Conservation (phyloP, 2,797 vertebrate genomes). For the Ctenopoma kingsleyae region DNA sequence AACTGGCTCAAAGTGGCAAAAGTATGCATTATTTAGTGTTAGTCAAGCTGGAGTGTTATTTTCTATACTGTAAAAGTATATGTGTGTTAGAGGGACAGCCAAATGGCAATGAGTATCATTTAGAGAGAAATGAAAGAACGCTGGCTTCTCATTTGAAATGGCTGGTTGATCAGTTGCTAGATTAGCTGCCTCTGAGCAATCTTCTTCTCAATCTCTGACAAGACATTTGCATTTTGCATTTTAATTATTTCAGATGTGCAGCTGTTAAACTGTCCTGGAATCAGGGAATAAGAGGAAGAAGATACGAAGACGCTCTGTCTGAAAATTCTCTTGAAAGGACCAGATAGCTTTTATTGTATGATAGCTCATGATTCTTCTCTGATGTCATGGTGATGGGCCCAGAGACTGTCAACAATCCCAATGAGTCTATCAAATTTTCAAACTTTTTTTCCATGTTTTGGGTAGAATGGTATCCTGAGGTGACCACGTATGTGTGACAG, state of each 20-base stretch:
- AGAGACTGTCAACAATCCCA: conserved; percentile 7
- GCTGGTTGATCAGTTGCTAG: too few species aligned
- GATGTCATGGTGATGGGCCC: conserved; percentile 1
- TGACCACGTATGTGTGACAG: neutral
- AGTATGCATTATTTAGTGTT: neutral
- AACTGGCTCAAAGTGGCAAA: neutral
- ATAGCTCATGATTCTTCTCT: conserved; percentile 16
- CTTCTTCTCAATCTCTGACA: neutral
- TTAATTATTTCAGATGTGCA: conserved; percentile 8
- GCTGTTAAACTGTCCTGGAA: conserved; percentile 1
- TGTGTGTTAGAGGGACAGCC: too few species aligned
- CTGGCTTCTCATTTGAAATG: too few species aligned
- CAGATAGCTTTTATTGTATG: neutral
- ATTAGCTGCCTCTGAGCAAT: too few species aligned
- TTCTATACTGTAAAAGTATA: neutral
- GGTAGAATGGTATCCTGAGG: neutral
- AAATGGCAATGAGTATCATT: too few species aligned
- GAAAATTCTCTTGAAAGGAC: conserved; percentile 10
- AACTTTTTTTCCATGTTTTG: conserved; percentile 4
- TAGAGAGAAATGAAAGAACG: too few species aligned
- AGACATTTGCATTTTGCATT: too few species aligned
- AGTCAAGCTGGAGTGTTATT: neutral
- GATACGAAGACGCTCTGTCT: neutral
- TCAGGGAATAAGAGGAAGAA: neutral
- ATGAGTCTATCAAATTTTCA: conserved; percentile 3